Evolutionary conservation across 2,888 invertebrate species (phyloP).

Genomic region (Cynaeus angustus): DNA sequence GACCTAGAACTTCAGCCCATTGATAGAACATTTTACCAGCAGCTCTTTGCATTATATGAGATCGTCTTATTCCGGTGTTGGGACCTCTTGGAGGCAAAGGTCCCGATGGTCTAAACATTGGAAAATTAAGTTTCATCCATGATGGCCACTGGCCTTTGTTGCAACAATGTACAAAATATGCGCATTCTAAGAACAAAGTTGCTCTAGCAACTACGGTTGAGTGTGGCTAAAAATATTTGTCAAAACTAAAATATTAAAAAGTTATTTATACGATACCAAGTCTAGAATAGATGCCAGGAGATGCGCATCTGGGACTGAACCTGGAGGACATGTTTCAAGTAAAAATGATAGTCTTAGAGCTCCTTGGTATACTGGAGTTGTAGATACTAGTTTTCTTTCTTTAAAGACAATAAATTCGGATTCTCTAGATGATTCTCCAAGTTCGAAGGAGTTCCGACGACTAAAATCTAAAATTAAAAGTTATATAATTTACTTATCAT

Average conservation of each 20-base stretch:
- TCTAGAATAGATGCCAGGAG: slow-evolving; percentile 95
- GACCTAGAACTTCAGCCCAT: slow-evolving; percentile 95
- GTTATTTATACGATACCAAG: slow-evolving; percentile 77
- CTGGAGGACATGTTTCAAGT: slow-evolving; percentile 96
- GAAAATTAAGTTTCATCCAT: slow-evolving; percentile 94
- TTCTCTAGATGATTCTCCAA: slow-evolving; percentile 85
- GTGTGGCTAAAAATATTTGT: slow-evolving; percentile 79
- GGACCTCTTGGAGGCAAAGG: slow-evolving; percentile 73
- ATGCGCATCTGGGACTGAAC: slow-evolving; percentile 96
- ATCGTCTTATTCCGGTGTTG: slow-evolving; percentile 71
- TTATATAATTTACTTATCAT: too few relatives aligned
- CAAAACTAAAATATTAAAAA: neutral
- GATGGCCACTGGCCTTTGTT: slow-evolving; percentile 99
- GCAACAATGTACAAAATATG: slow-evolving; percentile 97
- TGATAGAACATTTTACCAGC: slow-evolving; percentile 98
- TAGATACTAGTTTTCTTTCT: slow-evolving; percentile 89
- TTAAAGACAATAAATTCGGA: slow-evolving; percentile 92
- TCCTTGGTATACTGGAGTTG: slow-evolving; percentile 87
- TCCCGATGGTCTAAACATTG: slow-evolving; percentile 83
- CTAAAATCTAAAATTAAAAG: slow-evolving; percentile 76
- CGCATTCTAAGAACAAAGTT: slow-evolving; percentile 93
- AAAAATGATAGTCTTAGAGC: slow-evolving; percentile 93
- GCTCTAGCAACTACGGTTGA: slow-evolving; percentile 96
- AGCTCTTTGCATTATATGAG: slow-evolving; percentile 86
- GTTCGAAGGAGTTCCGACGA: slow-evolving; percentile 87